A percentile compares a stretch with the other conserved stretches of the same genome.
These are phyloP conservation scores for Papilio machaon DNA, from an alignment of 1,140 invertebrate genomes.

Conservation along the genomic window DNA sequence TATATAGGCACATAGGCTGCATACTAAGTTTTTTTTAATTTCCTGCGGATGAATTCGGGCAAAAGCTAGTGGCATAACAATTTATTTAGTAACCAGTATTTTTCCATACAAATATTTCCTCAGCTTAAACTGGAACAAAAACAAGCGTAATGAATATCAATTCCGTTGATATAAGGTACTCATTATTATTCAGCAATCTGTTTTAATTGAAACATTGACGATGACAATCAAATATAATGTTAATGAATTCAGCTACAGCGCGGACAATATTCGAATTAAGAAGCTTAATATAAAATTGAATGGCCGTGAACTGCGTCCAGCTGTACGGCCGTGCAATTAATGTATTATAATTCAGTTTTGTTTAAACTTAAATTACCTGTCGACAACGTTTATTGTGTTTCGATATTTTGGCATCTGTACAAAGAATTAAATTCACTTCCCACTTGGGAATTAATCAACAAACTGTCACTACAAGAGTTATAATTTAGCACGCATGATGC, in stretches of 20 bases:
- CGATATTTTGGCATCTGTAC: not conserved
- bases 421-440: not conserved
- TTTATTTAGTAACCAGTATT: too few relatives aligned
- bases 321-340: not conserved
- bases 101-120: not conserved
- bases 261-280: slow-evolving; percentile 38
- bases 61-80: too few relatives aligned
- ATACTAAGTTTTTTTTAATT: too few relatives aligned
- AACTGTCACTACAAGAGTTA: too few relatives aligned
- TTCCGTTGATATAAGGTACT: not conserved
- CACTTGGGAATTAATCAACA: not conserved
- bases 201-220: slow-evolving; percentile 37
- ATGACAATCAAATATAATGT: slow-evolving; percentile 37
- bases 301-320: slow-evolving; percentile 28
- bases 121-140: not conserved
- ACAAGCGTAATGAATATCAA: slow-evolving; percentile 11
- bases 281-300: slow-evolving; percentile 40
- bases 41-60: too few relatives aligned
- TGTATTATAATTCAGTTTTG: slow-evolving; percentile 27
- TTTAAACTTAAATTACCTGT: slow-evolving; percentile 36
- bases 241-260: slow-evolving; percentile 35
- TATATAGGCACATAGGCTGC: too few relatives aligned
- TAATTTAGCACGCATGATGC: not conserved
- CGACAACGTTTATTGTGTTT: slow-evolving; percentile 19
- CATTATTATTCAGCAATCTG: slow-evolving; percentile 20